Conservation (phyloP, 2,797 vertebrate genomes). For the Danio jaintianensis region DNA sequence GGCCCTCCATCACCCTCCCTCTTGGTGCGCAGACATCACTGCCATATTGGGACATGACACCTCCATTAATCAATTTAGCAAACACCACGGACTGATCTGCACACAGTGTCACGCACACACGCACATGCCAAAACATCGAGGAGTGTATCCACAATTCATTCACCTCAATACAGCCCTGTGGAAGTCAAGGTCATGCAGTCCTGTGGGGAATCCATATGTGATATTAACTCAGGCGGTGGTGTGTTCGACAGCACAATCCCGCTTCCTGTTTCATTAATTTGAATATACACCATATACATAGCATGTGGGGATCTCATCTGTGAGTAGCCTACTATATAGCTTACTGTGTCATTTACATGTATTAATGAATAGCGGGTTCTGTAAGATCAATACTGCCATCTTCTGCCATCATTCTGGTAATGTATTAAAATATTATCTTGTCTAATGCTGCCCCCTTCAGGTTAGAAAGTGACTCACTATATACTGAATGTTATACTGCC, state of each 20-base stretch:
- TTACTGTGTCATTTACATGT: background rate
- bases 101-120: conserved; percentile 24
- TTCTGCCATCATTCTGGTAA: background rate
- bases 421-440: background rate
- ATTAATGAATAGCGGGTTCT: background rate
- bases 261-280: background rate
- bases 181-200: conserved; percentile 49
- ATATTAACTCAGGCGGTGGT: background rate
- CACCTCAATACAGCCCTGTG: conserved; percentile 33
- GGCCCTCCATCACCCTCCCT: conserved; percentile 29
- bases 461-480: background rate
- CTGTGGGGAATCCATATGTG: conserved; percentile 4
- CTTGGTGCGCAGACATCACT: conserved; percentile 54
- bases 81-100: conserved; percentile 44
- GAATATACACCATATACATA: background rate
- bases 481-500: background rate
- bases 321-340: background rate
- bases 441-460: conserved; percentile 11
- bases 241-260: background rate
- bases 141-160: conserved; percentile 41
- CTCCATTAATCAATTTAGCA: conserved; percentile 64
- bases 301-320: background rate
- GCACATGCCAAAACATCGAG: conserved; percentile 30
- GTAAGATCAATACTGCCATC: conserved; percentile 34
- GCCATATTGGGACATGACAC: conserved; percentile 63